Evolutionary conservation across 2,888 invertebrate genomes (phyloP).

Genomic region (Micoletzkya japonica): DNA sequence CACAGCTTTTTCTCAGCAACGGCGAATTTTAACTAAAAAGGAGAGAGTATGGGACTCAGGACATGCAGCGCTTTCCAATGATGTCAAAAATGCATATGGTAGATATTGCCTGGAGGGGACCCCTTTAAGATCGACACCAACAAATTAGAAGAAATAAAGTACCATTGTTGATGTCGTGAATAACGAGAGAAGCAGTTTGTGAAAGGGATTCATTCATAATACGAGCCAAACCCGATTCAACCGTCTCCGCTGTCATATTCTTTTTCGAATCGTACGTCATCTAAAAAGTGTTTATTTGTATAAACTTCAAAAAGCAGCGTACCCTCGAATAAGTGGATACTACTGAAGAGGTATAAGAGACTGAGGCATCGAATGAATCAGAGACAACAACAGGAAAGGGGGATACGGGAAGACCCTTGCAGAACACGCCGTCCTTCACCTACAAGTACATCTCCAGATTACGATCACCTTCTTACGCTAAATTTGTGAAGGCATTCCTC

Average conservation of each 20-base stretch:
- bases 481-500: too few species aligned
- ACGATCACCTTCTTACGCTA: too few species aligned
- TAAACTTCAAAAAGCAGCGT: not conserved
- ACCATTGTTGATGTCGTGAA: not conserved
- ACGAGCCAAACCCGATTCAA: not conserved
- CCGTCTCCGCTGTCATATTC: constrained; percentile 4
- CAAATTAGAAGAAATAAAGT: not conserved
- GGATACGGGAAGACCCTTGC: not conserved
- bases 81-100: too few species aligned
- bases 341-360: not conserved
- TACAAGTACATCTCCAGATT: too few species aligned
- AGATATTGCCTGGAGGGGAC: too few species aligned
- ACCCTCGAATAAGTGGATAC: not conserved
- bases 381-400: not conserved
- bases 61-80: too few species aligned
- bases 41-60: too few species aligned
- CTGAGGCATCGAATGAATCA: not conserved
- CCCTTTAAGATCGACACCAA: too few species aligned
- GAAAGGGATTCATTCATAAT: not conserved
- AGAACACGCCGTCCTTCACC: not conserved
- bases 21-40: too few species aligned
- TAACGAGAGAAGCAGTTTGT: not conserved
- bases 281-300: not conserved
- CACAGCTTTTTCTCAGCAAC: too few species aligned
- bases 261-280: not conserved